Percentiles rank a stretch among this genome's conserved stretches.
phyloP scores from a whole-genome alignment of 1,140 invertebrate genomes.

The Leptinotarsa texana region DNA sequence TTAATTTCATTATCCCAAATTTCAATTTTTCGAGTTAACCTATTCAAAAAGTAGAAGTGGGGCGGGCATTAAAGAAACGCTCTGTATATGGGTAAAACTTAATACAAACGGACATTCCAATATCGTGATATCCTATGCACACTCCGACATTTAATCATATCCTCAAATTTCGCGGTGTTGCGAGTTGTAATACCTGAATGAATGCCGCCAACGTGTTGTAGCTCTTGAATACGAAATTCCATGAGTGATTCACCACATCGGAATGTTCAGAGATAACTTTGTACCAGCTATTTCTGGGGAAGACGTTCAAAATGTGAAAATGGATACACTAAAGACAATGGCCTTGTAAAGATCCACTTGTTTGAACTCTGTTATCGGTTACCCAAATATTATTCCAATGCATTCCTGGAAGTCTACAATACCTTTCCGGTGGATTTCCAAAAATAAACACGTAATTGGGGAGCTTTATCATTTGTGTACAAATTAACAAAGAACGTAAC shows the following conservation, averaged over 20 bases:
- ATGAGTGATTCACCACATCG: neutral
- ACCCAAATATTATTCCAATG: neutral
- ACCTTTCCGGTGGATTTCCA: conserved; percentile 3
- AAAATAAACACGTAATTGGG: neutral
- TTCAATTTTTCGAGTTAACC: too few relatives aligned
- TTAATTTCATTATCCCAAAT: too few relatives aligned
- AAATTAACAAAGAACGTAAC: too few relatives aligned
- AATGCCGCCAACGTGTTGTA: neutral
- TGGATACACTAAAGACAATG: neutral
- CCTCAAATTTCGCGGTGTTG: neutral
- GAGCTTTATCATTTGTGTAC: too few relatives aligned
- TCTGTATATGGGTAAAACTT: too few relatives aligned
- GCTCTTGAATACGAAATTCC: neutral
- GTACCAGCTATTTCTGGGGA: neutral
- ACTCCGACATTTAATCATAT: neutral
- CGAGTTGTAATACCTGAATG: neutral
- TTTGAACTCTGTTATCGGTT: neutral
- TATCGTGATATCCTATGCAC: neutral
- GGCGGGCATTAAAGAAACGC: too few relatives aligned
- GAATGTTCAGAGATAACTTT: conserved; percentile 1
- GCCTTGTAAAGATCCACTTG: neutral
- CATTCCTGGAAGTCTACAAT: conserved; percentile 3
- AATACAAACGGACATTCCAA: neutral
- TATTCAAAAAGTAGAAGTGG: too few relatives aligned
- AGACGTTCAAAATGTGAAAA: too few relatives aligned